These are phyloP conservation scores for Eupeodes corollae DNA, from an alignment of 1,140 invertebrate genomes.

Conservation along the genomic window DNA sequence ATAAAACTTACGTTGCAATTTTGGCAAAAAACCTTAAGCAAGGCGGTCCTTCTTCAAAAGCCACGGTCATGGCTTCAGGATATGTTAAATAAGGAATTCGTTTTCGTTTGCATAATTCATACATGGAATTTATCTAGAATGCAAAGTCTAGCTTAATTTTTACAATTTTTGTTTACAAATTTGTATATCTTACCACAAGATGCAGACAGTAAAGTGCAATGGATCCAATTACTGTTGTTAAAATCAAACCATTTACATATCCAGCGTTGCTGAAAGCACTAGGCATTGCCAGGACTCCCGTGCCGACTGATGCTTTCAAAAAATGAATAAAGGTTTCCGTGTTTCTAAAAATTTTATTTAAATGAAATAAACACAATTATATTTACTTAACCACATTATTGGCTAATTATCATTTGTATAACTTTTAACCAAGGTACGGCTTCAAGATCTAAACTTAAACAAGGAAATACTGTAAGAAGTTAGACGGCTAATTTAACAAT, in stretches of 20 bases:
- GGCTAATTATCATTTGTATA: neutral
- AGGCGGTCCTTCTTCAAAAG: conserved; percentile 47
- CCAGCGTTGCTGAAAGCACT: conserved; percentile 61
- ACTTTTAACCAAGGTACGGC: neutral
- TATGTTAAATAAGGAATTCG: conserved; percentile 49
- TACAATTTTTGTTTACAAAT: neutral
- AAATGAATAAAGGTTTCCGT: conserved; percentile 55
- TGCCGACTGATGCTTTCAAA: conserved; percentile 62
- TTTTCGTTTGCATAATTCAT: conserved; percentile 43
- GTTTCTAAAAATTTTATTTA: conserved; percentile 39
- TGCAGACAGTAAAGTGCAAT: conserved; percentile 56
- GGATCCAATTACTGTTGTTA: conserved; percentile 47
- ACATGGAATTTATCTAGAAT: conserved; percentile 41
- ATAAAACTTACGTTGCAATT: conserved; percentile 41
- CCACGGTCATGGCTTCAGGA: conserved; percentile 51
- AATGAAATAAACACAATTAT: neutral
- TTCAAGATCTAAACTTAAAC: neutral
- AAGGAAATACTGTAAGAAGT: neutral
- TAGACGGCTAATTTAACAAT: neutral
- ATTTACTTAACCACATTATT: neutral
- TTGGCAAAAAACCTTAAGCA: conserved; percentile 44
- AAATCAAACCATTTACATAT: conserved; percentile 47
- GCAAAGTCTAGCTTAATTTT: neutral
- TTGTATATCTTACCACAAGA: conserved; percentile 44
- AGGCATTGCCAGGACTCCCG: conserved; percentile 72